These are phyloP conservation scores for Digitonthophagus gazella DNA, from an alignment of 2,888 invertebrate species.

Conservation along the genomic window DNA sequence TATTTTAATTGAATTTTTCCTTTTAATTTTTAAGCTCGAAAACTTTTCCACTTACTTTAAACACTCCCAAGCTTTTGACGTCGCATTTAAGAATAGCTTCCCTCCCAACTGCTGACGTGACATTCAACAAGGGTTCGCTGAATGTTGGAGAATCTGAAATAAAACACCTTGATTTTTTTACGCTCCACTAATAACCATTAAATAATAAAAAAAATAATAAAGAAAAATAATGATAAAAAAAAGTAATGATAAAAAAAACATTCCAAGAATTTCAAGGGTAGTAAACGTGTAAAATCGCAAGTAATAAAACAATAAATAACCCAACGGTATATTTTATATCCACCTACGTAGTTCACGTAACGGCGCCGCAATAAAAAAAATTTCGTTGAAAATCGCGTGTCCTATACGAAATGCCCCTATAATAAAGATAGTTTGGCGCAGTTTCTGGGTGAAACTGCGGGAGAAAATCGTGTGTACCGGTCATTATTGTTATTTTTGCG, in stretches of 20 bases:
- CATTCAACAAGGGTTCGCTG: conserved; percentile 77
- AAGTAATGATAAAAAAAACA: not conserved
- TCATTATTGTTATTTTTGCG: not conserved
- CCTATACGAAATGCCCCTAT: not conserved
- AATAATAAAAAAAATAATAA: conserved; percentile 27
- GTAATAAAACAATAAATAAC: not conserved
- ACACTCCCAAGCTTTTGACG: conserved; percentile 78
- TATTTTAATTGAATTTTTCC: not conserved
- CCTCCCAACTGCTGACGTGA: conserved; percentile 79
- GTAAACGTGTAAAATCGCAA: not conserved
- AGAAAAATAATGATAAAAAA: not conserved
- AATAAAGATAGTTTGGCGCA: not conserved
- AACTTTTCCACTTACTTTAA: conserved; percentile 64
- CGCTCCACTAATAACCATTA: too few species aligned
- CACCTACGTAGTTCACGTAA: too few species aligned
- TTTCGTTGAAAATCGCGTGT: not conserved
- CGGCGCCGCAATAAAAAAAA: not conserved
- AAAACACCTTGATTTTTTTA: too few species aligned
- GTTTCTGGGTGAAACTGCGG: not conserved
- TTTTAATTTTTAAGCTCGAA: not conserved
- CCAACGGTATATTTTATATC: too few species aligned
- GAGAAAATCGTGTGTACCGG: not conserved
- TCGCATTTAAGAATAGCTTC: conserved; percentile 79
- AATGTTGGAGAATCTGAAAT: conserved; percentile 76
- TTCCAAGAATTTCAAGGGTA: not conserved